phyloP scores from a whole-genome alignment of 2,797 vertebrate species.

The Schizopygopsis malacanthus region DNA sequence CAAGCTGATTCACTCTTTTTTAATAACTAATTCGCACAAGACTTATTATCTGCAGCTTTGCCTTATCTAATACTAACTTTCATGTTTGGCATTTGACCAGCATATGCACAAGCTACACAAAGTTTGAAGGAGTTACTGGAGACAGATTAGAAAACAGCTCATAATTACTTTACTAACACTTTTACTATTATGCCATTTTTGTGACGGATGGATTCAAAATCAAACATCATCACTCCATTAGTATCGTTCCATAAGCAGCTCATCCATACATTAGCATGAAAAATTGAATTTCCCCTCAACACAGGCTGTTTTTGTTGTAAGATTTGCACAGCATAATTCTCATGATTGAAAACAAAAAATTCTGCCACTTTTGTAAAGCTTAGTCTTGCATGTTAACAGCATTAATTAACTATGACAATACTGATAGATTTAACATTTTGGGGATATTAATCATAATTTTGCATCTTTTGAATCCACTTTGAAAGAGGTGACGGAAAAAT shows the following conservation, averaged over 20 bases:
- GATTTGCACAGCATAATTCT: neutral
- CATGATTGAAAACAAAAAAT: neutral
- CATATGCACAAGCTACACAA: neutral
- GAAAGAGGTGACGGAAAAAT: neutral
- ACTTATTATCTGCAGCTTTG: neutral
- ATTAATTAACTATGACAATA: neutral
- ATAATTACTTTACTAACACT: conserved; percentile 2
- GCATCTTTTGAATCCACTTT: neutral
- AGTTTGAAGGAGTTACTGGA: neutral
- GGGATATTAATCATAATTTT: neutral
- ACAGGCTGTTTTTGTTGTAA: neutral
- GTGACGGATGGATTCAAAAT: neutral
- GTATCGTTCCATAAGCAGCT: neutral
- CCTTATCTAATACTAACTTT: neutral
- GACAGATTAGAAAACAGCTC: neutral
- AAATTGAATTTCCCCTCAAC: neutral
- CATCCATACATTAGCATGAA: neutral
- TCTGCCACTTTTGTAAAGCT: conserved; percentile 9
- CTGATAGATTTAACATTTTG: neutral
- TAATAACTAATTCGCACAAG: neutral
- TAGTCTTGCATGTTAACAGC: conserved; percentile 9
- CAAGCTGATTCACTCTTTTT: neutral
- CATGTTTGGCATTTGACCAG: neutral
- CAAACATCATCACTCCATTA: conserved; percentile 7
- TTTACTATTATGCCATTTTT: neutral